Base-by-base conservation (phyloP, 2,888 invertebrate genomes). In the Agrotis segetum region DNA sequence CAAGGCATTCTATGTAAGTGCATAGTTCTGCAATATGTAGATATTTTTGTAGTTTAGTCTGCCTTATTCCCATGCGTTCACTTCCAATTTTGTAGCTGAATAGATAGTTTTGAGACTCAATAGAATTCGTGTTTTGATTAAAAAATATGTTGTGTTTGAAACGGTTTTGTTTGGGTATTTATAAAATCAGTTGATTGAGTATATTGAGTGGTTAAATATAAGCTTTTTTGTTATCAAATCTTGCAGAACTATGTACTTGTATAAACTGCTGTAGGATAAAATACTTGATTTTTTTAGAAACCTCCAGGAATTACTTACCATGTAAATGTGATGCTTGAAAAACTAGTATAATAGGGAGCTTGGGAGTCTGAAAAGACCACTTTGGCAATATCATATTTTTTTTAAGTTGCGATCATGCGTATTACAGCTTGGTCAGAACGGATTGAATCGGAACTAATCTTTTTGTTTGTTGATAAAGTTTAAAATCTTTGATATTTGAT, bases 21-120 rank as follows among this genome's bases (percentile, higher is more conserved):
- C 96, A 96, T 96, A 93, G 96, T 95, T 96, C 96, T 95, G 96
- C 96, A 95, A 92, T 74, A 61, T 67, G 71, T 87, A 85, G 72
- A 67, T 40, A 9, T 60, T 24, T 44, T 65, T 17, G 17, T 65
- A 24, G 17, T 67, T n/a, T 56, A 56, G 56, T 2, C n/a, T 6
- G 6, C 34, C 14, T 34, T 13, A 56, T 56, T 6, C n/a, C 6
- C n/a, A 2, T 55, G 17, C 29, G 4, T 17, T 11, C 55, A 16
- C 2, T 34, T 1, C 7, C 56, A 53, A 53, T n/a, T 60, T 63
- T 19, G 17, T 53, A n/a, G 19, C 53, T 19, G 9, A 59, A 16
- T 61, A 64, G 19, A 59, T 44, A n/a, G 34, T 34, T 34, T 34
- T 34, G 34, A 34, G 5, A 34, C 34, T 34, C 16, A 3, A 58